Conservation (phyloP, 2,888 invertebrate genomes). For the Escarpia spicata region DNA sequence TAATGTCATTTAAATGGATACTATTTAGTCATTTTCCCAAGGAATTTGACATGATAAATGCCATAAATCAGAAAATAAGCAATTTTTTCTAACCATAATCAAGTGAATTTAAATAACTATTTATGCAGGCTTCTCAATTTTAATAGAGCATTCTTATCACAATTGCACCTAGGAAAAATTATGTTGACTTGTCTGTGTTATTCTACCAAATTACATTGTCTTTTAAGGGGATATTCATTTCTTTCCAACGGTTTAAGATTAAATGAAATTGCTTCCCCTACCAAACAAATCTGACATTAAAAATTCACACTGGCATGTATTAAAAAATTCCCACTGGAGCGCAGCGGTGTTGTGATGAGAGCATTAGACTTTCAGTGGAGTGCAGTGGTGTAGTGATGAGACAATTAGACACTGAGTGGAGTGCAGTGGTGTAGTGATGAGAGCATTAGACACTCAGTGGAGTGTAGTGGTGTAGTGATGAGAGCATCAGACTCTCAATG, state of each 20-base stretch:
- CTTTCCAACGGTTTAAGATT: background rate
- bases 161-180: background rate
- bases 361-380: too few relatives aligned
- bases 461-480: too few relatives aligned
- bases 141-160: too few relatives aligned
- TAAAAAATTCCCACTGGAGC: background rate
- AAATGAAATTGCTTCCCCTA: background rate
- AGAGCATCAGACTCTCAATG: too few relatives aligned
- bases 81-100: background rate
- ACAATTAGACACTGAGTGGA: too few relatives aligned
- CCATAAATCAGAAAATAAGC: background rate
- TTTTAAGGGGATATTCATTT: background rate
- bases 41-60: background rate
- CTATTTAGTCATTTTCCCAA: background rate
- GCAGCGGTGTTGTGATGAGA: too few relatives aligned
- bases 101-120: too few relatives aligned
- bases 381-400: too few relatives aligned
- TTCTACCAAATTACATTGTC: background rate
- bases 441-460: too few relatives aligned
- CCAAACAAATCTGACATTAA: background rate
- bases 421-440: too few relatives aligned
- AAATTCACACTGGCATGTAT: background rate
- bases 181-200: background rate
- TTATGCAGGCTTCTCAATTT: too few relatives aligned
- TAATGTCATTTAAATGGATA: background rate